Base-by-base conservation (phyloP, 2,113 vertebrate species). In the Dicerorhinus sumatrensis region DNA sequence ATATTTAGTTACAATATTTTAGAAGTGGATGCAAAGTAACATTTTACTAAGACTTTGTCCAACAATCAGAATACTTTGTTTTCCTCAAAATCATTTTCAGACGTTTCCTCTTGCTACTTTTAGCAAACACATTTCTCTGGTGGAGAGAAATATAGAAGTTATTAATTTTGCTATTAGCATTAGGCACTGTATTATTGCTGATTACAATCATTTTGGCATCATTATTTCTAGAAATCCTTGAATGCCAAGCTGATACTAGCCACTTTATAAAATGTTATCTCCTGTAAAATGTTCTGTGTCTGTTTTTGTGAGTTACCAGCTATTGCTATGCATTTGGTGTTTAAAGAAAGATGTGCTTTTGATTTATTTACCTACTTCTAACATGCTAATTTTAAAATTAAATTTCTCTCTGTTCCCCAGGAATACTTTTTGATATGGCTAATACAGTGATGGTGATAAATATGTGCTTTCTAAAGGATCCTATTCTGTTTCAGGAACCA, bases 341-440 rank as follows among this genome's bases (percentile, higher is more conserved):
- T 96, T 93, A 73, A 91, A 93, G 67, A 89, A 89, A 86, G 20
- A 48, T 8, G 18, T 48, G 5, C 13, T 94, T 95, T 39, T 94
- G 67, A 46, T 62, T 73, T 73, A 16, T 91, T 95, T 85, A 72
- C 5, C 51, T 88, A 12, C 8, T 13, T 87, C 14, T 36, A 73
- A 36, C 6, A 65, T n/a, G 12, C 3, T 72, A 46, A 48, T 84
- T 65, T 79, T 51, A 81, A 75, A 96, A 14, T 91, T 65, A 63
- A n/a, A 75, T 97, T 96, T 77, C 31, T 51, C 14, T 80, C 5
- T 88, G 11, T 86, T 83, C 17, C n/a, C 23, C 21, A 21, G 23
- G 33, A 67, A 63, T 72, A 54, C 2, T 80, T 89, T 92, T 92
- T 73, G 70, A 80, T 87, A 87, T 21, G 17, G 7, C 6, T 54